A percentile compares a stretch with the other conserved stretches of the same genome.
Evolutionary conservation across 35 echinoderm and acorn worm species (phyloP).

Genomic region (Lytechinus pictus): DNA sequence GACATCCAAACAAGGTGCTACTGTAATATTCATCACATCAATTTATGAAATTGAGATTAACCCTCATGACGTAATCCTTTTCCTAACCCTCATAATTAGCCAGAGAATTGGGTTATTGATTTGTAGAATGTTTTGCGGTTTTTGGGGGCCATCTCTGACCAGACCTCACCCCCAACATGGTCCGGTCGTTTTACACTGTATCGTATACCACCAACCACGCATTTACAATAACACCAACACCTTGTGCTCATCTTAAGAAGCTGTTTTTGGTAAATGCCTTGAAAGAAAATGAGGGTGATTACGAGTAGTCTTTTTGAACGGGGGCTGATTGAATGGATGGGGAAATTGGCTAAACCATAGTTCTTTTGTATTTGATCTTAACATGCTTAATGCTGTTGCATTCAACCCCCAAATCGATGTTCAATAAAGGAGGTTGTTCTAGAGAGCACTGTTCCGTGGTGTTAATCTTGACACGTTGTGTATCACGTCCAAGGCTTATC

Average conservation of each 20-base stretch:
- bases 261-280: background rate
- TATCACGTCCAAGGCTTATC: background rate
- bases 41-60: constrained; percentile 7
- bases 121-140: background rate
- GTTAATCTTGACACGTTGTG: background rate
- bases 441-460: background rate
- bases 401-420: background rate
- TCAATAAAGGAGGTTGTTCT: background rate
- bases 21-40: background rate
- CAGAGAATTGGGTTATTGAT: background rate
- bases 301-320: background rate
- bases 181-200: background rate
- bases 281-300: background rate
- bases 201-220: background rate
- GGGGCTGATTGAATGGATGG: background rate
- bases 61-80: background rate
- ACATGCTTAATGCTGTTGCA: background rate
- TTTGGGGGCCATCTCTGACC: background rate
- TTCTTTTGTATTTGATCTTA: background rate
- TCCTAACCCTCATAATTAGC: background rate
- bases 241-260: background rate
- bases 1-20: background rate
- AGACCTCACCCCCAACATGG: background rate
- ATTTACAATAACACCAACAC: background rate
- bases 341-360: background rate